Percentiles rank a stretch among this genome's conserved stretches.
Evolutionary conservation across 2,888 invertebrate species (phyloP).

Genomic region (Dasypogon diadema): DNA sequence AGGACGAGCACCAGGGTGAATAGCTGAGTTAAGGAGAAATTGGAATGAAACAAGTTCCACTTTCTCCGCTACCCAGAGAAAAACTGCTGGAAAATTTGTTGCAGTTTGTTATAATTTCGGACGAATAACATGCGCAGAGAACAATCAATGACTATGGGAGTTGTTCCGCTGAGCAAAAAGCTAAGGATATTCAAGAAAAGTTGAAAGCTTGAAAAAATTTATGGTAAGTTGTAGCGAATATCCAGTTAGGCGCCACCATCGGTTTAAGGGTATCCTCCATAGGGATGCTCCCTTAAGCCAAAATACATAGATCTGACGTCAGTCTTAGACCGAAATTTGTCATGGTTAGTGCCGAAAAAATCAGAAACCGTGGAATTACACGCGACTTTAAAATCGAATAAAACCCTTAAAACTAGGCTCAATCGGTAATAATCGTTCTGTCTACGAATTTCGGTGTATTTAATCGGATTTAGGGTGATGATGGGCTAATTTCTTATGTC

Average conservation of each 20-base stretch:
- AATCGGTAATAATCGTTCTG: not conserved
- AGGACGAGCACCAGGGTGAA: too few species aligned
- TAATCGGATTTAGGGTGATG: constrained; percentile 47
- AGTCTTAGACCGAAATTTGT: constrained; percentile 69
- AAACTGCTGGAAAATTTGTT: constrained; percentile 17
- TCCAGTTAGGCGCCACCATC: constrained; percentile 28
- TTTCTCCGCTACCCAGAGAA: not conserved
- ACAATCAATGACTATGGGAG: constrained; percentile 11
- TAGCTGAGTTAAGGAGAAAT: not conserved
- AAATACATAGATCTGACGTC: constrained; percentile 61
- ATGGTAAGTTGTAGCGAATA: not conserved
- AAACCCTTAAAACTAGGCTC: not conserved
- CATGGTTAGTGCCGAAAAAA: constrained; percentile 66
- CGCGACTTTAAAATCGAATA: constrained; percentile 51
- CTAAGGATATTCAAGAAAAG: not conserved
- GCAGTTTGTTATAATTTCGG: not conserved
- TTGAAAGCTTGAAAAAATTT: constrained; percentile 1
- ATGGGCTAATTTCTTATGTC: constrained; percentile 28
- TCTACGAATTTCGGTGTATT: not conserved
- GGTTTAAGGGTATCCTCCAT: constrained; percentile 27
- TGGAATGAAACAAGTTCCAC: constrained; percentile 2
- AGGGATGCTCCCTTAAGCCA: constrained; percentile 40
- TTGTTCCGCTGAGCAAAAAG: not conserved
- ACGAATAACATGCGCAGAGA: constrained; percentile 12
- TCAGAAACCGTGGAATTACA: constrained; percentile 41